Evolutionary conservation across 2,797 vertebrate species (phyloP).

Genomic region (Acanthis flammea): DNA sequence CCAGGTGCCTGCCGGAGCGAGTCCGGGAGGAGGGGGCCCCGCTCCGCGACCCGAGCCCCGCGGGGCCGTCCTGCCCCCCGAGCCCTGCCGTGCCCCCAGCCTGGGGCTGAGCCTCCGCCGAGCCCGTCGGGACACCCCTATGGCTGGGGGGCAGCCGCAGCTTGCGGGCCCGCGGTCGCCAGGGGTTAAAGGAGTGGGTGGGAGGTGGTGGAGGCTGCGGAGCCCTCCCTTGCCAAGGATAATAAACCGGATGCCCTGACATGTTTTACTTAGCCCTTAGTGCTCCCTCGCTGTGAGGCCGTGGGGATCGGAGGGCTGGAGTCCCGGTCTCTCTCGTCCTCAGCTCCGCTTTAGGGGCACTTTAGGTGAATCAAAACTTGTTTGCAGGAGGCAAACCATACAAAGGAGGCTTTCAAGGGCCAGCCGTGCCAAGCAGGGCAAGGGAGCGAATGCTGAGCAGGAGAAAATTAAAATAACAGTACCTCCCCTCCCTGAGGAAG

Average conservation of each 20-base stretch:
- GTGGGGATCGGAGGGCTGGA: not conserved
- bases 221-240: slow-evolving; percentile 36
- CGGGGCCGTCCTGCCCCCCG: rapidly evolving
- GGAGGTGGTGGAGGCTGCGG: slow-evolving; percentile 38
- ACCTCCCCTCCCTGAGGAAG: not conserved
- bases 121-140: not conserved
- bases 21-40: not conserved
- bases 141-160: not conserved
- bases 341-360: slow-evolving; percentile 39
- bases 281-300: not conserved
- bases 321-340: not conserved
- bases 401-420: slow-evolving; percentile 72
- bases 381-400: slow-evolving; percentile 27
- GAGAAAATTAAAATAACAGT: not conserved
- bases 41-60: not conserved
- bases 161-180: not conserved
- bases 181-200: slow-evolving; percentile 31
- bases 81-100: not conserved
- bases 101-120: not conserved
- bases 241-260: slow-evolving; percentile 22
- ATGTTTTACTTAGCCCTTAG: not conserved
- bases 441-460: not conserved
- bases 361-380: slow-evolving; percentile 74
- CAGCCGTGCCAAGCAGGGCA: not conserved
- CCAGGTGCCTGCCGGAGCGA: not conserved